Base-by-base conservation (phyloP, 2,797 vertebrate genomes). In the Distichodus sexfasciatus region DNA sequence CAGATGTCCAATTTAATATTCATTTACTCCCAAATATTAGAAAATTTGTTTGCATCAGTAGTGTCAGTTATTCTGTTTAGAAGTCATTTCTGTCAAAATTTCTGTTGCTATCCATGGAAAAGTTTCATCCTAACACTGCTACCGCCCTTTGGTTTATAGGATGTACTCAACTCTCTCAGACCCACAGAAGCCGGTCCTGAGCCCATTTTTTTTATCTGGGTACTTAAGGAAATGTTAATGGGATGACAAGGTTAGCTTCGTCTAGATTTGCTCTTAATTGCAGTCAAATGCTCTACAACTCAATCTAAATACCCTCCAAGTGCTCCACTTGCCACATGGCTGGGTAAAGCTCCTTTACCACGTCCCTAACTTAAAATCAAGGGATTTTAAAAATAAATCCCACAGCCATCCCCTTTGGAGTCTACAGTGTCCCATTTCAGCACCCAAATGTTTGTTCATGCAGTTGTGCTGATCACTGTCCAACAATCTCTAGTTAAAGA, bases 401-500 rank as follows among this genome's bases (percentile, higher is more conserved):
- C 14, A 14, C 14, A 12, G 10, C 12, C 14, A 23, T 23, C 3
- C 15, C 33, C 11, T 57, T 19, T 23, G 19, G 12, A 11, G 19
- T 40, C 23, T 4, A 0, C 10, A 3, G 11, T 38, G n/a, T 11
- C 54, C 6, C 1, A 23, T 1, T 12, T 14, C 1, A 36, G 8
- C 17, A 55, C 4, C 7, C 33, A 57, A 38, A 38, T 5, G 11
- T 12, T 17, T 5, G 26, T n/a, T 31, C 67, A 63, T 64, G 28
- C 46, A 54, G 57, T 72, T 55, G 35, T 72, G 73, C 53, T 58
- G 72, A 75, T 72, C 31, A 1, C 8, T 31, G 5, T 43, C 15
- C 21, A 19, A 11, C 29, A 36, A 6, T 12, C 55, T 51, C 26
- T 35, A 24, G n/a, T 48, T n/a, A 38, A 17, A 55, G n/a, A 28